These are phyloP conservation scores for Euthynnus affinis DNA, from an alignment of 2,797 vertebrate species.

Conservation along the genomic window DNA sequence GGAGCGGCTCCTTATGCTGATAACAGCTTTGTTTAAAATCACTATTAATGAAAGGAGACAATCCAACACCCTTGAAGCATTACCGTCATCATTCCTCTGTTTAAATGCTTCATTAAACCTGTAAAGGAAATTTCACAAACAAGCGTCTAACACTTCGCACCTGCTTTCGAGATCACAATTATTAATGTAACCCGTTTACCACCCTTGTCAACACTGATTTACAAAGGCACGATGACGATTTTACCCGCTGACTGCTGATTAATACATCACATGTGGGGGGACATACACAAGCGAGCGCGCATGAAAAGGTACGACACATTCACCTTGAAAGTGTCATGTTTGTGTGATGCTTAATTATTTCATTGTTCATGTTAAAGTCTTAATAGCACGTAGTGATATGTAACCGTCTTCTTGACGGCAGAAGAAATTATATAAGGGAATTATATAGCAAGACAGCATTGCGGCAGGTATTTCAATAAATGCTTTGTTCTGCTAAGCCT, in stretches of 20 bases:
- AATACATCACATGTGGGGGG: background rate
- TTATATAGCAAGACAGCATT: background rate
- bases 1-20: conserved; percentile 9
- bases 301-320: background rate
- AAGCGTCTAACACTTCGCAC: conserved; percentile 28
- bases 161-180: conserved; percentile 38
- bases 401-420: background rate
- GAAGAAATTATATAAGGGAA: conserved; percentile 14
- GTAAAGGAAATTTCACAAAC: conserved; percentile 40
- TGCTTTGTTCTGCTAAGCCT: conserved; percentile 62
- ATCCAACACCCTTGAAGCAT: conserved; percentile 36
- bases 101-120: conserved; percentile 49
- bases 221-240: conserved; percentile 6
- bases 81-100: conserved; percentile 21
- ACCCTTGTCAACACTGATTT: conserved; percentile 44
- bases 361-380: background rate
- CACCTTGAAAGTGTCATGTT: background rate
- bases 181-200: conserved; percentile 42
- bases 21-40: conserved; percentile 44
- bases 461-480: conserved; percentile 46
- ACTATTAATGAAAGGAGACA: conserved; percentile 43
- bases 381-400: background rate
- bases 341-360: background rate
- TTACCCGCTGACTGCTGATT: conserved; percentile 19
- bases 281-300: background rate